Conservation (phyloP, 1,140 invertebrate species). For the Carposina sasakii region DNA sequence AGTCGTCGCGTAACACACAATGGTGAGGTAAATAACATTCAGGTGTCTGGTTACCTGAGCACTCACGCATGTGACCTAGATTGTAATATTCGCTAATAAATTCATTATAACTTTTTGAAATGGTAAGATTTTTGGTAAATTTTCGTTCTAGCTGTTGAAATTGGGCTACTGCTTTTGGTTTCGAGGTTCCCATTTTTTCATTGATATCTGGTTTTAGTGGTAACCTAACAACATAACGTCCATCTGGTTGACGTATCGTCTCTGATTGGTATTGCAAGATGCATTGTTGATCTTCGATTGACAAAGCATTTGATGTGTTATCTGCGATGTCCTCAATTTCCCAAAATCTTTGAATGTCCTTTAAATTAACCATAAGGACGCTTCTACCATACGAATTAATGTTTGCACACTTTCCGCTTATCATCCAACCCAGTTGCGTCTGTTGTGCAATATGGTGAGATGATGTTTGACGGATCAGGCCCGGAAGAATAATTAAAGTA, state of each 20-base stretch:
- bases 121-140: neutral
- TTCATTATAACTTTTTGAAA: neutral
- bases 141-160: constrained; percentile 7
- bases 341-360: too few species aligned
- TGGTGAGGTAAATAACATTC: constrained; percentile 12
- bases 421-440: too few species aligned
- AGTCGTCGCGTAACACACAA: neutral
- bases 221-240: constrained; percentile 10
- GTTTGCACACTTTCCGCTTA: too few species aligned
- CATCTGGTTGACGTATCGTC: neutral
- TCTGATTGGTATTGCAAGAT: neutral
- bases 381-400: too few species aligned
- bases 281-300: constrained; percentile 9
- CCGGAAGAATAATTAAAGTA: too few species aligned
- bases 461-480: too few species aligned
- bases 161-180: constrained; percentile 6
- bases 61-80: constrained; percentile 1
- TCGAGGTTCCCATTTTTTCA: constrained; percentile 8
- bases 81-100: constrained; percentile 9
- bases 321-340: too few species aligned
- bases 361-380: too few species aligned
- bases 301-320: too few species aligned
- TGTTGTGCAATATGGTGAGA: too few species aligned
- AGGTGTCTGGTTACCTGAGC: neutral
- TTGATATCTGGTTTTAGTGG: constrained; percentile 5